Evolutionary conservation across 2,797 vertebrate species (phyloP), one percentile per base, ranked within the genome.

Genomic region (Micropoecilia bifurca): DNA sequence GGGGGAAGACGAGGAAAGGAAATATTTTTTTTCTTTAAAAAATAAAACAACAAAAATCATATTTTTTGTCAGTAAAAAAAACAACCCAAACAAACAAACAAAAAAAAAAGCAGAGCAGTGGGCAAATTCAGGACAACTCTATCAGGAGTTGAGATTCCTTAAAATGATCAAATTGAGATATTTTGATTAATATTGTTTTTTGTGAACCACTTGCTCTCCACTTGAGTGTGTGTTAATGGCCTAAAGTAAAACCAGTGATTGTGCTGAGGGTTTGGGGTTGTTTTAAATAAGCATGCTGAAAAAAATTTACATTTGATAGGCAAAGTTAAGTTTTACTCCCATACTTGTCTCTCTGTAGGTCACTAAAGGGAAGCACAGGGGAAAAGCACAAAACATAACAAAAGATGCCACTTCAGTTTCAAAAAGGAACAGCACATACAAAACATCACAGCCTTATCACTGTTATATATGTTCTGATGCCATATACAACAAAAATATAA

Each of bases 341-440:
- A 99, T 99, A 99, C 98, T 99, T 99, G 98, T 99, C 98, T 99
- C 98, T 99, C 98, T 99, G 98, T 98, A 99, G 98, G 97, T 99
- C 97, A 98, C 98, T 99, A 99, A 97, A 98, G 97, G 97, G 95
- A 96, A 97, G 98, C 98, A 96, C 96, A 97, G 94, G 96, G 96
- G 96, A 93, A 88, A 96, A 97, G 96, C 96, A 96, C 97, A 97
- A 94, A 96, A 97, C 96, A 97, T 91, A 89, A 93, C 87, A 95
- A 83, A 93, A 91, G 85, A 97, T 95, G 97, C 96, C 96, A 96
- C 96, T 95, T 97, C 94, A 97, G 95, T 93, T 83, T 89, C 82
- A 91, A 85, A 88, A 88, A 89, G 75, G 79, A 85, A 20, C 10
- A 89, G 77, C 78, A 92, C 71, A 92, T 80, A 89, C 80, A 81